Evolutionary conservation across 2,797 vertebrate species (phyloP).

Genomic region (Notamacropus eugenii): DNA sequence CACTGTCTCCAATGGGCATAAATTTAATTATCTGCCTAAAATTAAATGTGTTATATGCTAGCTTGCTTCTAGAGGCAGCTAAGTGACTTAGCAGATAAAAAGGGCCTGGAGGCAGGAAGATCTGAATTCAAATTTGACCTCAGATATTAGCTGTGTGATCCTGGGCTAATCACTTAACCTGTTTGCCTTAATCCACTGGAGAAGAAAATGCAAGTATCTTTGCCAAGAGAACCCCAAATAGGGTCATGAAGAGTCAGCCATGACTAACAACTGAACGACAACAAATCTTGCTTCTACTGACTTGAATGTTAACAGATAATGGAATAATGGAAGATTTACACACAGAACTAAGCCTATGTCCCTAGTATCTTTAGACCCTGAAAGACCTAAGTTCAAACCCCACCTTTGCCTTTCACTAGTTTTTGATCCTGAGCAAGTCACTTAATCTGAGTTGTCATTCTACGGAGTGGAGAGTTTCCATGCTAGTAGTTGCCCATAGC

Average conservation of each 20-base stretch:
- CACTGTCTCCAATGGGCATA: neutral
- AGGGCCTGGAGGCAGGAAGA: neutral
- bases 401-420: neutral
- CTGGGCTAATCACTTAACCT: too few species aligned
- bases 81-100: neutral
- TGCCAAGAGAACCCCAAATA: too few species aligned
- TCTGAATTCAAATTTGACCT: neutral
- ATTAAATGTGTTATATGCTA: neutral
- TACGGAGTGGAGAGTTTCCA: neutral
- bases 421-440: neutral
- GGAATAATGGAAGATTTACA: neutral
- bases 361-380: neutral
- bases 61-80: neutral
- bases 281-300: conserved; percentile 25
- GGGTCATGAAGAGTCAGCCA: too few species aligned
- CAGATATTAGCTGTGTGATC: neutral
- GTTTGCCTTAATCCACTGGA: too few species aligned
- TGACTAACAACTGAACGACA: too few species aligned
- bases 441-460: neutral
- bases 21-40: conserved; percentile 9
- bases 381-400: neutral
- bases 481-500: neutral
- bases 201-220: too few species aligned
- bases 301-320: neutral
- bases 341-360: neutral